Evolutionary conservation across 2,113 vertebrate species (phyloP).

Genomic region (Ariopsis seemanni): DNA sequence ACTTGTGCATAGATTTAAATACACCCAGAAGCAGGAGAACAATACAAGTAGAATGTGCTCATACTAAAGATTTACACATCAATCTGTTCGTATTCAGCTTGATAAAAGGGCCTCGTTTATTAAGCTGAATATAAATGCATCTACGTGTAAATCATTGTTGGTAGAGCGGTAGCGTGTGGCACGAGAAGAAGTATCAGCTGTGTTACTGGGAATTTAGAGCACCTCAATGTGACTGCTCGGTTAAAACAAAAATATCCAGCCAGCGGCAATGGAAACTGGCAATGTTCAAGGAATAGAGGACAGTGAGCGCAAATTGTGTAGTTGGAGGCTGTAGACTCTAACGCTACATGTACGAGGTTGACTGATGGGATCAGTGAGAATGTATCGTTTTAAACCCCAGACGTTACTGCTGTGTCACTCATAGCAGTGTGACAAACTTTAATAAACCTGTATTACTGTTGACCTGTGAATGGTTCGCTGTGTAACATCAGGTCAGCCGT

Average conservation of each 20-base stretch:
- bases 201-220: neutral
- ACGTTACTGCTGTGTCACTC: neutral
- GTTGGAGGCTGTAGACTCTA: neutral
- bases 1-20: too few species aligned
- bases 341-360: neutral
- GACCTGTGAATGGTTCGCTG: too few species aligned
- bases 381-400: neutral
- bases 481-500: neutral
- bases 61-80: neutral
- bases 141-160: neutral
- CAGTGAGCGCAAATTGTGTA: neutral
- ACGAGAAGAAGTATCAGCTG: neutral
- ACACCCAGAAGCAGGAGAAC: neutral
- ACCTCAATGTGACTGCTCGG: slow-evolving; percentile 2
- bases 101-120: too few species aligned
- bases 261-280: neutral
- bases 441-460: neutral
- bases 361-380: neutral
- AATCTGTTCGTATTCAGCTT: neutral
- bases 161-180: neutral
- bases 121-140: neutral
- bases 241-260: slow-evolving; percentile 9
- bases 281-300: neutral
- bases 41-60: neutral
- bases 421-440: neutral